These are phyloP conservation scores for Drosophila rellima DNA, from an alignment of 2,888 invertebrate species.

Conservation along the genomic window DNA sequence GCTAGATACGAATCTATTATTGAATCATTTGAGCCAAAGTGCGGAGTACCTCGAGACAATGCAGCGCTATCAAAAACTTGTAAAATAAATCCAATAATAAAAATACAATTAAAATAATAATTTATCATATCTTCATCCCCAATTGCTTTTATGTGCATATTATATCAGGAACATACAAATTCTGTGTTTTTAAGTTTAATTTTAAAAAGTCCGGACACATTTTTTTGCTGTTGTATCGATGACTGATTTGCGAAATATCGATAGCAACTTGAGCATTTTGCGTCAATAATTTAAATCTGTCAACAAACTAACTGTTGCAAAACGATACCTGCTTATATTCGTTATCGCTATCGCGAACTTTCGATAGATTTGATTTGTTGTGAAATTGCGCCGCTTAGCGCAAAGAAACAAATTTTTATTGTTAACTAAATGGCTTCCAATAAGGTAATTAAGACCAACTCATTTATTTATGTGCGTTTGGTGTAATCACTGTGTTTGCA, in stretches of 20 bases:
- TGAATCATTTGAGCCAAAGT: constrained; percentile 77
- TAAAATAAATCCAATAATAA: constrained; percentile 8
- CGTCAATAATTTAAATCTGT: no score
- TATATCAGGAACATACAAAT: no score
- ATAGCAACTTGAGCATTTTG: neutral
- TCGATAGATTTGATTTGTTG: constrained; percentile 41
- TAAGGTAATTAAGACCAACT: constrained; percentile 60
- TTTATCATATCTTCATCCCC: neutral
- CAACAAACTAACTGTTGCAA: neutral
- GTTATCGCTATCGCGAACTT: constrained; percentile 3
- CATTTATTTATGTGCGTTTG: neutral
- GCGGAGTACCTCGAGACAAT: constrained; percentile 75
- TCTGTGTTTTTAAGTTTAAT: no score
- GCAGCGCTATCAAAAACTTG: constrained; percentile 74
- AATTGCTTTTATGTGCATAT: no score
- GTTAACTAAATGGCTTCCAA: constrained; percentile 69
- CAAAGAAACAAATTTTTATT: neutral
- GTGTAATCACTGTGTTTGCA: constrained; percentile 32
- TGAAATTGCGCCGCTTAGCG: constrained; percentile 56
- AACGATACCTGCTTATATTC: neutral
- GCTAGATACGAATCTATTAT: constrained; percentile 76
- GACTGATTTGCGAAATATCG: neutral
- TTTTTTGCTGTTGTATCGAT: neutral
- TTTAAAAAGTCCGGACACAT: neutral
- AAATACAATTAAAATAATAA: neutral